Conservation (phyloP, 2,113 vertebrate genomes). For the Falcunculus frontatus region DNA sequence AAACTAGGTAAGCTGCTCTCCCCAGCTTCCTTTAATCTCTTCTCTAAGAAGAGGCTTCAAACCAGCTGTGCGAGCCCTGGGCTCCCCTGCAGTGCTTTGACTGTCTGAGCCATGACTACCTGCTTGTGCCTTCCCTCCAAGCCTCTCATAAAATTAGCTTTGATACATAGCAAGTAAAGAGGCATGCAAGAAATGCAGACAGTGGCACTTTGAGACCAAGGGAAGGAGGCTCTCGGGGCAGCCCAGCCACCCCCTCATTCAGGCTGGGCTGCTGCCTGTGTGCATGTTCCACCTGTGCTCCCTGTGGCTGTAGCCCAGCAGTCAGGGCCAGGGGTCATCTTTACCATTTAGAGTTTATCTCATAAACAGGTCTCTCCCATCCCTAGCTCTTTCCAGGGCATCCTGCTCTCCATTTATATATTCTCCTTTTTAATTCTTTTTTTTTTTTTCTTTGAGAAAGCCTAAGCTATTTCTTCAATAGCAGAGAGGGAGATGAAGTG, state of each 20-base stretch:
- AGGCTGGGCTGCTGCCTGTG: background rate
- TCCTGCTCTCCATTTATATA: background rate
- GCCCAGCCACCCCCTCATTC: background rate
- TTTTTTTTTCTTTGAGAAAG: background rate
- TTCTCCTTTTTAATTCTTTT: background rate
- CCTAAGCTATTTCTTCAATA: background rate
- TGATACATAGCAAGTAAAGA: background rate
- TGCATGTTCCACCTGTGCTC: background rate
- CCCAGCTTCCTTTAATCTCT: background rate
- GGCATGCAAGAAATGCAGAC: background rate
- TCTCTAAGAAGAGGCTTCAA: background rate
- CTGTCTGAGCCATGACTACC: background rate
- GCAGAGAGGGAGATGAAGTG: background rate
- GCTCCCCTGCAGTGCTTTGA: background rate
- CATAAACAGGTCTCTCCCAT: background rate
- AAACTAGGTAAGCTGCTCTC: background rate
- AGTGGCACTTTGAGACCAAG: background rate
- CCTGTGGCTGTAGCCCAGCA: background rate
- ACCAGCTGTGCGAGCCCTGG: background rate
- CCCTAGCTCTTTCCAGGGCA: background rate
- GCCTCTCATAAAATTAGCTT: background rate
- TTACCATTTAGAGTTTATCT: background rate
- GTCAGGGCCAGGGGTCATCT: background rate
- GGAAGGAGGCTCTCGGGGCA: accelerated
- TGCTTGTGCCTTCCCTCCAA: background rate